Evolutionary conservation across 2,888 invertebrate species (phyloP), one percentile per base, ranked within the genome.

Genomic region (Loripinus fragilis): DNA sequence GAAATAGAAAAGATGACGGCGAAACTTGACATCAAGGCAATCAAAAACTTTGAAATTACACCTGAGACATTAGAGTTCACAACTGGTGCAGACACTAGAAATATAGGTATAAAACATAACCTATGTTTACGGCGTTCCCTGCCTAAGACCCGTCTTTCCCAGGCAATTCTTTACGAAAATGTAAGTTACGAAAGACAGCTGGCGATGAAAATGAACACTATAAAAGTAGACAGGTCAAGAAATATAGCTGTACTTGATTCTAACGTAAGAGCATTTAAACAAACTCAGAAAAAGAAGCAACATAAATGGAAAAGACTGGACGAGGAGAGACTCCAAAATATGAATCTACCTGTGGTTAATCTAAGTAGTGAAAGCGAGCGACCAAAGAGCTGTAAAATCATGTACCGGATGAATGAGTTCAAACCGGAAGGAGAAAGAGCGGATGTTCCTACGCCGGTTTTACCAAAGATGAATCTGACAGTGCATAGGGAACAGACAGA

Each of bases 231-330:
- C 35, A 82, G 87, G 71, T 70, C 86, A 68, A 83, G 87, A 25
- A 84, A 88, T 65, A 74, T 85, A 1, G 81, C 85, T 55, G 86
- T 86, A 55, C 79, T 87, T 48, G 90, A 91, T 76, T 85, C 89
- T n/a, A 89, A 86, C 67, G 85, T 85, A 45, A 77, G 90, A 65
- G 88, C 90, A 10, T 91, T 91, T 73, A 70, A 86, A 60, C 86
- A 86, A 42, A 74, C 82, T 60, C 91, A 91, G 78, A 85, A 86
- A 65, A 79, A 89, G 50, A 91, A 91, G 71, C 86, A 86, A 52
- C 83, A 85, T 64, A 90, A 91, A 78, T 91, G 91, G 91, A 89
- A 87, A 79, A 73, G 87, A 30, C 87, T 90, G 35, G 90, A 91
- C 72, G 90, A 90, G 68, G 80, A 88, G 35, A 76, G 90, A 33